Evolutionary conservation across 2,113 vertebrate species (phyloP), one percentile per base, ranked within the genome.

Genomic region (Prinia subflava): DNA sequence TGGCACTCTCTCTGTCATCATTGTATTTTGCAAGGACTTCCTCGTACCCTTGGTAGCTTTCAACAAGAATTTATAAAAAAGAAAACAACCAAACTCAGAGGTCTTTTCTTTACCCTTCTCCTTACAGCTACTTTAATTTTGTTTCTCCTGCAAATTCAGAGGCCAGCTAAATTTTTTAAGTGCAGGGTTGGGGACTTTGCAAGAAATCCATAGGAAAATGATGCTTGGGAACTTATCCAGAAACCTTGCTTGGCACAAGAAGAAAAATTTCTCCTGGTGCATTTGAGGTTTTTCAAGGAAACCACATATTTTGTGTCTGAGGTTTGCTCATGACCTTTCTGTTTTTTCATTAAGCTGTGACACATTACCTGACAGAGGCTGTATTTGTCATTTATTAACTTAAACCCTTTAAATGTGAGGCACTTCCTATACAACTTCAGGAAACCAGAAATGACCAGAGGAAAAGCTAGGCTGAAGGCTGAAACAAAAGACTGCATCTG

Each of bases 251-350:
- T 81, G 68, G 85, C 68, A 74, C 33, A 69, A 57, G 81, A 83
- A 90, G 88, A 93, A 90, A 77, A 83, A 80, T 77, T 77, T 78
- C 23, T 87, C 14, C 52, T 2, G 0, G n/a, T 81, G 33, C 42
- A 63, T 86, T 92, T 93, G 82, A 86, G 93, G 68, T 60, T 97
- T 94, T 96, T 62, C 56, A 83, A 93, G 90, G 90, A 96, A 97
- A 93, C 90, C 90, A 50, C 95, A 49, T 85, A 93, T 83, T 94
- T 94, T 83, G 52, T 0, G 0, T 80, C 82, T 94, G 95, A 68
- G 83, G 87, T 88, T 96, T 95, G 75, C 47, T 94, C 28, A 27
- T 93, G 52, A 80, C 44, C 52, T 90, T 85, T 93, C 47, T 81
- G 18, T 90, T 94, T 90, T 94, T 89, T 79, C 57, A 44, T 85